Evolutionary conservation across 2,113 vertebrate genomes (phyloP).

Genomic region (Amblyornis subalaris): DNA sequence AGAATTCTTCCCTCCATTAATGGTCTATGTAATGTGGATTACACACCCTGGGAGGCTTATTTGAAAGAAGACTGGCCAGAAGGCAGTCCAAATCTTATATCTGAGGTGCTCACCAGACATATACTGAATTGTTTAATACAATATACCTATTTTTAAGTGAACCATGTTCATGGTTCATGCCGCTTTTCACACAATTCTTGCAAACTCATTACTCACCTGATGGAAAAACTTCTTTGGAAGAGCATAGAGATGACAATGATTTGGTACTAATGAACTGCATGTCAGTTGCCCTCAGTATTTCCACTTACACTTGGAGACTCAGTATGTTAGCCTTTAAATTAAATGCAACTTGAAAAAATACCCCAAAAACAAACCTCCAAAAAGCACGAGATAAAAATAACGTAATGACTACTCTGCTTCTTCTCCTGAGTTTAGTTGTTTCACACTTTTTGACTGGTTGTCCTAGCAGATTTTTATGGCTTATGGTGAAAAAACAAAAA

Average conservation of each 20-base stretch:
- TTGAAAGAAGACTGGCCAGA: neutral
- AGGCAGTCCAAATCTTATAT: neutral
- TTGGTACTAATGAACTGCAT: neutral
- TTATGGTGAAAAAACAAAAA: neutral
- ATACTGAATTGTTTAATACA: neutral
- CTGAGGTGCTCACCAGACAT: neutral
- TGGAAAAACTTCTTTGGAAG: neutral
- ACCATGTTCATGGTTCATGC: neutral
- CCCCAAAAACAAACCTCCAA: neutral
- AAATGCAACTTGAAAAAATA: neutral
- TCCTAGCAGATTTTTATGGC: neutral
- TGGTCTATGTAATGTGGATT: neutral
- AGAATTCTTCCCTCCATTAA: neutral
- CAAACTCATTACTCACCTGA: neutral
- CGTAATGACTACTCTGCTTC: neutral
- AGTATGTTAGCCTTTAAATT: neutral
- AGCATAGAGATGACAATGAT: neutral
- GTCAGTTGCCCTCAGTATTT: neutral
- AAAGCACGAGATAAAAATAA: accelerated
- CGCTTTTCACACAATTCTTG: neutral
- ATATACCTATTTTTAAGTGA: neutral
- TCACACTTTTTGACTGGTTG: neutral
- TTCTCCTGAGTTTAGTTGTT: neutral
- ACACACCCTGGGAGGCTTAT: neutral
- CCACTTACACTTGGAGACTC: neutral